Evolutionary conservation across 2,888 invertebrate species (phyloP).

Genomic region (Drosophila cognata): DNA sequence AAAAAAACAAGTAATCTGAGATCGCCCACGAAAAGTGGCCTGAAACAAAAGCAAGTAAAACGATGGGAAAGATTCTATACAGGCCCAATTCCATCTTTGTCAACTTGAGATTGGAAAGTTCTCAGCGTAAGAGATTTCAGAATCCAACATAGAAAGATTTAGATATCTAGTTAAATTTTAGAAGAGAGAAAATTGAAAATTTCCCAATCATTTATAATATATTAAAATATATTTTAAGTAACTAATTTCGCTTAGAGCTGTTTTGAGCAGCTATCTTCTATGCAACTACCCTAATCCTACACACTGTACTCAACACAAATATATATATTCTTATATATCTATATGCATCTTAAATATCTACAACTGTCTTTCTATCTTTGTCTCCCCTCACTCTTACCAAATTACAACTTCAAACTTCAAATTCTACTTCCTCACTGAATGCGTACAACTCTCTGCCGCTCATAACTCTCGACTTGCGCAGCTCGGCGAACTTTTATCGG

Average conservation of each 20-base stretch:
- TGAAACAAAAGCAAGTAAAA: neutral
- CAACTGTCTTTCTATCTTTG: conserved; percentile 35
- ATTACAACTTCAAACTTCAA: conserved; percentile 44
- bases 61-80: neutral
- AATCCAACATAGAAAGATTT: neutral
- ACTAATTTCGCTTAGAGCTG: neutral
- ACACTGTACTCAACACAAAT: conserved; percentile 26
- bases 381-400: conserved; percentile 3
- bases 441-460: conserved; percentile 57
- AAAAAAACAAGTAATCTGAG: neutral
- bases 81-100: too few species aligned
- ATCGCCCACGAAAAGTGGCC: neutral
- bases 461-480: conserved; percentile 82
- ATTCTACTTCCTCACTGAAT: conserved; percentile 42
- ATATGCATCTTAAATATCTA: conserved; percentile 13
- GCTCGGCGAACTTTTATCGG: conserved; percentile 96
- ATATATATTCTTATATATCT: neutral
- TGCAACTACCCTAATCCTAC: conserved; percentile 11
- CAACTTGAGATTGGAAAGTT: neutral
- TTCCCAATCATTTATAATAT: neutral
- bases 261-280: conserved; percentile 16
- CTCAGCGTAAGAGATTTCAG: neutral
- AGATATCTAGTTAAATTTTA: neutral
- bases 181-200: neutral
- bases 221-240: neutral